A percentile compares a stretch with the other conserved stretches of the same genome.
phyloP scores from a whole-genome alignment of 2,797 vertebrate species.

The Ara ararauna region DNA sequence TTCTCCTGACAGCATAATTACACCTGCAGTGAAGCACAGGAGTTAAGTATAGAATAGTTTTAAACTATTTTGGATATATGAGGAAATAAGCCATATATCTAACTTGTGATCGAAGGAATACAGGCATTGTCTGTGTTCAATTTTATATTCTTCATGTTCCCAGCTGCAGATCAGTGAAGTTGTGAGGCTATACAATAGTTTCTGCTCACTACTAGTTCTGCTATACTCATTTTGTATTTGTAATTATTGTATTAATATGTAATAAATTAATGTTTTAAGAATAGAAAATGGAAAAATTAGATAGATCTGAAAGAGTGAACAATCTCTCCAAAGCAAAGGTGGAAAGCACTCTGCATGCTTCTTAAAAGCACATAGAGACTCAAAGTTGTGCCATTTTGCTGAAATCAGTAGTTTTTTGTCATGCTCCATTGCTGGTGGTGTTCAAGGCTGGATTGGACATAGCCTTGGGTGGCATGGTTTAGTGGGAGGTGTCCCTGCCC shows the following conservation, averaged over 20 bases:
- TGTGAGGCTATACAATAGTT: not conserved
- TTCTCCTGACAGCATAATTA: not conserved
- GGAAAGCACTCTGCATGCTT: not conserved
- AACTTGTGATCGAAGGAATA: not conserved
- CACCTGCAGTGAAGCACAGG: not conserved
- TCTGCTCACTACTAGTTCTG: not conserved
- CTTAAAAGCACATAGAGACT: not conserved
- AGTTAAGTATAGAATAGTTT: not conserved
- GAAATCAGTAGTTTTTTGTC: not conserved
- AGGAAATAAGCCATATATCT: not conserved
- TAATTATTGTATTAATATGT: not conserved
- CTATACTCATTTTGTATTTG: not conserved
- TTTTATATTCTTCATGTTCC: not conserved
- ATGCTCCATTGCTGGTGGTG: too few relatives aligned
- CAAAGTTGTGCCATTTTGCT: not conserved
- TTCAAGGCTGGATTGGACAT: too few relatives aligned
- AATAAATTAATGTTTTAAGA: not conserved
- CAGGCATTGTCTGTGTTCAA: not conserved
- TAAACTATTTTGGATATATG: not conserved
- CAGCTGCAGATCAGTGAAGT: not conserved
- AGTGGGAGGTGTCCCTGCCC: too few relatives aligned
- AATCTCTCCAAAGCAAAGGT: not conserved
- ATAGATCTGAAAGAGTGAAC: not conserved
- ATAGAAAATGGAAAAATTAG: not conserved
- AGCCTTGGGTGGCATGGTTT: too few relatives aligned